Base-by-base conservation (phyloP, 2,888 invertebrate genomes). In the Eustalomyia histrio region DNA sequence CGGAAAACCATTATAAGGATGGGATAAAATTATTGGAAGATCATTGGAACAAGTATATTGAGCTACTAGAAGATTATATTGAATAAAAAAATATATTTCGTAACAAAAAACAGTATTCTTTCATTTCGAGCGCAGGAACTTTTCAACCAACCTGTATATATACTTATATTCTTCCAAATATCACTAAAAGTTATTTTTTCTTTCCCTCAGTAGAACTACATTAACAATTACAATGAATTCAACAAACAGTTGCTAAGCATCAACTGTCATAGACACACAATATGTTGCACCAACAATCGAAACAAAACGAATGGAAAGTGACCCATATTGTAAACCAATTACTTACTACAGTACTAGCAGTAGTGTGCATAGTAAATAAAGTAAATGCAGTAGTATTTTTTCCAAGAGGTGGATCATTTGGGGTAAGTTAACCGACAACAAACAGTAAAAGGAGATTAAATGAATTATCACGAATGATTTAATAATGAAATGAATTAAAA, bases 351-450 rank as follows among this genome's bases (percentile, higher is more conserved):
- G 39, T 67, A 33, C 33, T 50, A 53, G 29, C 7, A 6, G 18
- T 76, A 47, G 17, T 58, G 35, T 10, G 33, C 75, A 17, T 29
- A 33, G 6, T 65, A 29, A 14, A 60, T 12, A 18, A 16, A 58
- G 67, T 67, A n/a, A 57, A 71, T 0, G 55, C 86, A 58, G 73
- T 89, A 4, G 84, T 89, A 29, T 29, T 29, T 71, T 88, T 85
- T 84, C 85, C 89, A 35, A 85, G 86, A 57, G 87, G 86, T 50
- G 84, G 85, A 43, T 86, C 87, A 18, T 78, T 87, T 75, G 88
- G 89, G 7, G 88, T 88, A 83, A 86, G 73, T 18, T 35, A 9
- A 16, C 33, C 3, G 10, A 29, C 53, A 18, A 10, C 55, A 39
- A 50, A 64, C 24, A 18, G n/a, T n/a, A 52, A 33, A 47, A 68